Evolutionary conservation across 2,797 vertebrate genomes (phyloP).

Genomic region (Enteromius unitaeniatus): DNA sequence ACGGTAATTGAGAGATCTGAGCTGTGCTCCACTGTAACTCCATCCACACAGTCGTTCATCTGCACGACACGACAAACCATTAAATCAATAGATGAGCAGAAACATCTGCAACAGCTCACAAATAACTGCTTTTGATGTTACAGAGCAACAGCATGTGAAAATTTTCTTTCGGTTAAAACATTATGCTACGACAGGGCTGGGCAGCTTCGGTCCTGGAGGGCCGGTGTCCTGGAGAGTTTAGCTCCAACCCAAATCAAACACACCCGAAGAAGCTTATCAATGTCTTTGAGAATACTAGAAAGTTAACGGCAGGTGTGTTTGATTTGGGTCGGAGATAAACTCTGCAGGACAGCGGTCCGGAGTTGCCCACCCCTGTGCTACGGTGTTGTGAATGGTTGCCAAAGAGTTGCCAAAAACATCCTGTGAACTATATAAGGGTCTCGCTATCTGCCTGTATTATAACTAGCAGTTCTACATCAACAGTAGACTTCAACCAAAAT

Average conservation of each 20-base stretch:
- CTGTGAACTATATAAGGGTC: background rate
- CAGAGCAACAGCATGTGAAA: background rate
- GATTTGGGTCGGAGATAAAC: too few species aligned
- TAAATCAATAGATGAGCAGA: constrained; percentile 5
- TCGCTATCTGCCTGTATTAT: background rate
- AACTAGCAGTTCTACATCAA: background rate
- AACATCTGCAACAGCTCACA: background rate
- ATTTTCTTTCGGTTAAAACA: background rate
- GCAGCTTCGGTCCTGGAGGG: too few species aligned
- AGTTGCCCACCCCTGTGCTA: too few species aligned
- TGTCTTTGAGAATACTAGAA: too few species aligned
- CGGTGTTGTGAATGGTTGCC: background rate
- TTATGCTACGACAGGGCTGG: too few species aligned
- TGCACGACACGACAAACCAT: constrained; percentile 60
- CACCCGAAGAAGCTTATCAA: too few species aligned
- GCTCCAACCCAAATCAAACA: too few species aligned
- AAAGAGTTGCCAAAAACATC: background rate
- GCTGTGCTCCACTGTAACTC: constrained; percentile 91
- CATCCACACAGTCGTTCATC: constrained; percentile 95
- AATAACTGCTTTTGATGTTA: background rate
- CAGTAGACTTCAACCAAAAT: background rate
- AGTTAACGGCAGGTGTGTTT: too few species aligned
- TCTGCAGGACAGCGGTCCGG: too few species aligned
- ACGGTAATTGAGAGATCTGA: constrained; percentile 93
- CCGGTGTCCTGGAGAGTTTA: too few species aligned